A percentile compares a stretch with the other conserved stretches of the same genome.
Conservation (phyloP, 2,113 vertebrate species). For the Ailurus styani region DNA sequence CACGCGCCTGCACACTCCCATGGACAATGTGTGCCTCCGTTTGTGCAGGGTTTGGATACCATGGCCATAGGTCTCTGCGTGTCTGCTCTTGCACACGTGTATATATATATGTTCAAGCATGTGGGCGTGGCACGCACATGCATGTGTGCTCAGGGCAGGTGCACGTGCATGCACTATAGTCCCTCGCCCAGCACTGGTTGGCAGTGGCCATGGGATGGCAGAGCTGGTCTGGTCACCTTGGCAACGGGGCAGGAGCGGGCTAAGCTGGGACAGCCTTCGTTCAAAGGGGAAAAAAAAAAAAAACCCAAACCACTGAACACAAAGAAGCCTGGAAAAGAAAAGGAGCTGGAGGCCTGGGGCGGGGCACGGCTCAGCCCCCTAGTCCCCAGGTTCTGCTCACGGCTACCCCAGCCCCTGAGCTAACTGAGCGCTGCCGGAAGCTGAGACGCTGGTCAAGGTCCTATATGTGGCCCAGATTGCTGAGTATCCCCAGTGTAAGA, state of each 20-base stretch:
- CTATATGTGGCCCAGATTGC: not conserved
- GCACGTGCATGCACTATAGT: not conserved
- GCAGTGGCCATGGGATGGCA: not conserved
- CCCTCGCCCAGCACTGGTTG: not conserved
- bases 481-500: too few relatives aligned
- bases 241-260: constrained; percentile 31
- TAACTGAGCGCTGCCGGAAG: not conserved
- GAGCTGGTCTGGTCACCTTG: constrained; percentile 47
- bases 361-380: not conserved
- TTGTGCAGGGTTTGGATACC: fast-evolving
- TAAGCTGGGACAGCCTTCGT: constrained; percentile 37
- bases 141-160: not conserved
- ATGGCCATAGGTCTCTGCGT: fast-evolving
- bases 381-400: not conserved
- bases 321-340: not conserved
- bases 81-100: not conserved
- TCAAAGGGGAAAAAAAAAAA: constrained; percentile 22
- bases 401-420: not conserved
- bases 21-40: not conserved
- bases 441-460: not conserved
- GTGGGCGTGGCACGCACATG: not conserved
- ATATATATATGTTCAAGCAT: too few relatives aligned
- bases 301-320: not conserved
- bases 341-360: not conserved
- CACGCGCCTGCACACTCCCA: not conserved